Base-by-base conservation (phyloP, 1,140 invertebrate genomes). In the Globodera ellingtonae region DNA sequence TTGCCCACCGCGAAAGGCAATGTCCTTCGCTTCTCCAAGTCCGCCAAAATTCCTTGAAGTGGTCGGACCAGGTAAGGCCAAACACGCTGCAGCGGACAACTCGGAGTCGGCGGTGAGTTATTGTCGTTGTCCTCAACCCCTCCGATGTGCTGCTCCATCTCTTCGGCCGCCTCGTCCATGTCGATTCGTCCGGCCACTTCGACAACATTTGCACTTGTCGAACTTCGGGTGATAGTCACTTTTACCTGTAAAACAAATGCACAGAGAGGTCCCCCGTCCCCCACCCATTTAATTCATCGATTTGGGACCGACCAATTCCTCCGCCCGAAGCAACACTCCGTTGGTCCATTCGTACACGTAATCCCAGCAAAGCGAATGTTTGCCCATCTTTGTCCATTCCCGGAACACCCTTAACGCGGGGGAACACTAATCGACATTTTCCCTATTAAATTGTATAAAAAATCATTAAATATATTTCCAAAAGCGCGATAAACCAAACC, bases 161-260 rank as follows among this genome's bases (percentile, higher is more conserved):
- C 84, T 50, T 84, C 84, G 35, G 56, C 75, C 10, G 74, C 83
- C 72, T 85, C 84, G 21, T 85, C 84, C 48, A 44, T 84, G 62
- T 85, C 84, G 44, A 85, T 85, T 67, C 84, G 69, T 1, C 84
- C 84, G 44, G 85, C 67, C 10, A 85, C 52, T 86, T 85, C 84
- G 44, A 85, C 73, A 6, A 77, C 62, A 67, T 86, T 75, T 15
- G 71, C 6, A 18, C 48, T 69, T 5, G 21, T 62, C 21, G 65
- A 66, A 56, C 62, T 75, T 18, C 84, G 76, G 18, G 79, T 73
- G 1, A 85, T 24, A 21, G 82, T 86, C 35, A 85, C 74, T 66
- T 85, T 85, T 35, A 84, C 52, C 83, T 84, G 46, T 71, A 86
- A 35, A 56, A 65, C 44, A 72, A 78, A 13, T 67, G 24, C 44